Evolutionary conservation across 35 echinoderm and acorn worm species (phyloP).

Genomic region (Acanthaster planci): DNA sequence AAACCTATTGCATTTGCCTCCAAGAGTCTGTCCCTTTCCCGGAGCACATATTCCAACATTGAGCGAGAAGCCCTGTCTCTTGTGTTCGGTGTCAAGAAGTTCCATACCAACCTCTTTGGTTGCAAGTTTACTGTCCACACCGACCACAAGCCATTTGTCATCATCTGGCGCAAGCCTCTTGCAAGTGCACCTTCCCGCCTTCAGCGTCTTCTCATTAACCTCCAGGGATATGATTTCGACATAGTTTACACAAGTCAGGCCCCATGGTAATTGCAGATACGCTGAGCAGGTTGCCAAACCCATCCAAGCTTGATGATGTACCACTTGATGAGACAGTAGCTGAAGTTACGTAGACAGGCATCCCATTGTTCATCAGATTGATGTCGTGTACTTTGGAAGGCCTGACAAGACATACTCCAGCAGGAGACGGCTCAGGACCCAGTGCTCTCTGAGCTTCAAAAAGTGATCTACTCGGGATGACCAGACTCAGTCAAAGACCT

Average conservation of each 20-base stretch:
- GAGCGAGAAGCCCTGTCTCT: slow-evolving; percentile 48
- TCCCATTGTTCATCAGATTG: not conserved
- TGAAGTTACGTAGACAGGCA: not conserved
- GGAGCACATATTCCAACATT: slow-evolving; percentile 52
- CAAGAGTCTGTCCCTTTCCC: slow-evolving; percentile 32
- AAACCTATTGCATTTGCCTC: slow-evolving; percentile 69
- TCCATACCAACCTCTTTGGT: slow-evolving; percentile 51
- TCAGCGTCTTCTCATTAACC: slow-evolving; percentile 50
- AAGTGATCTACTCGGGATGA: slow-evolving; percentile 24
- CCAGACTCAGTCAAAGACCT: slow-evolving; percentile 36
- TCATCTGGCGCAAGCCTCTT: slow-evolving; percentile 46
- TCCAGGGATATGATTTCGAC: slow-evolving; percentile 63
- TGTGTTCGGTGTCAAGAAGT: slow-evolving; percentile 51
- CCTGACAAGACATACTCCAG: slow-evolving; percentile 43
- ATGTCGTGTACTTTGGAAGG: not conserved
- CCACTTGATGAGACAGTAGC: not conserved
- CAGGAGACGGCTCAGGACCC: slow-evolving; percentile 27
- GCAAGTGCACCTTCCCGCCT: slow-evolving; percentile 48
- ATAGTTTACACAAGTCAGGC: slow-evolving; percentile 41
- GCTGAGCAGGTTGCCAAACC: slow-evolving; percentile 47
- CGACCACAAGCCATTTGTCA: slow-evolving; percentile 58
- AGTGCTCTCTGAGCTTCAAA: not conserved
- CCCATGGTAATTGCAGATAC: slow-evolving; percentile 55
- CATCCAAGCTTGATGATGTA: slow-evolving; percentile 26
- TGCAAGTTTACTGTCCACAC: slow-evolving; percentile 35